These are phyloP conservation scores for Kryptopterus vitreolus DNA, from an alignment of 2,797 vertebrate genomes.

Conservation along the genomic window DNA sequence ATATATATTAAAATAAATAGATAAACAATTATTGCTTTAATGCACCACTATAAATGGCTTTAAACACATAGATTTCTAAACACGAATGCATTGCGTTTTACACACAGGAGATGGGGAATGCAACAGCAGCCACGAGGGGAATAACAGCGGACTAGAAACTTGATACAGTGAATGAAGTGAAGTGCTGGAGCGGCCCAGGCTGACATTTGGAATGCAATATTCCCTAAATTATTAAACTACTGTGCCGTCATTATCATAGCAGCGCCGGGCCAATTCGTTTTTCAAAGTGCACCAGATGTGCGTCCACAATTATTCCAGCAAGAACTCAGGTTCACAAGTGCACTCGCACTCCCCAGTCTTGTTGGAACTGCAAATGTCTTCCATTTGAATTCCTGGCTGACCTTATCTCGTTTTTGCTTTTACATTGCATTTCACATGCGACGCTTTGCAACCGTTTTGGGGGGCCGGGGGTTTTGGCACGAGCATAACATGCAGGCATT, in stretches of 20 bases:
- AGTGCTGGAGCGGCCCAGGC: constrained; percentile 55
- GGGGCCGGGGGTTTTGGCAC: constrained; percentile 44
- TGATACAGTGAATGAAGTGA: constrained; percentile 59
- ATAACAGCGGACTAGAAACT: constrained; percentile 57
- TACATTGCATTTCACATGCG: constrained; percentile 58
- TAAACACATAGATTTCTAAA: neutral
- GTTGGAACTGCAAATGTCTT: constrained; percentile 77
- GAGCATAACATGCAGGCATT: constrained; percentile 41
- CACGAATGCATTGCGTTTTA: neutral
- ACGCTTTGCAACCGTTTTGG: constrained; percentile 46
- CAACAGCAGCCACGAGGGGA: constrained; percentile 5
- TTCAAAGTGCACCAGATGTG: constrained; percentile 82
- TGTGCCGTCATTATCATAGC: constrained; percentile 70
- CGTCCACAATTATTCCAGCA: constrained; percentile 75
- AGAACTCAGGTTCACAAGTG: constrained; percentile 73
- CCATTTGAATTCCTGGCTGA: constrained; percentile 77
- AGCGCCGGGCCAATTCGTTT: constrained; percentile 70
- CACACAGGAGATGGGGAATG: neutral
- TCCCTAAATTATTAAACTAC: constrained; percentile 63
- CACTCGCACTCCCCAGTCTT: constrained; percentile 65
- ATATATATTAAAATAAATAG: neutral
- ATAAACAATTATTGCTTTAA: neutral
- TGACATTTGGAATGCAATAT: constrained; percentile 75
- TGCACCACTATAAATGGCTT: too few relatives aligned
- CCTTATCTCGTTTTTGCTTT: constrained; percentile 69